Percentiles rank a stretch among this genome's conserved stretches.
Conservation (phyloP, 2,888 invertebrate species). For the Orthonychiurus folsomi region DNA sequence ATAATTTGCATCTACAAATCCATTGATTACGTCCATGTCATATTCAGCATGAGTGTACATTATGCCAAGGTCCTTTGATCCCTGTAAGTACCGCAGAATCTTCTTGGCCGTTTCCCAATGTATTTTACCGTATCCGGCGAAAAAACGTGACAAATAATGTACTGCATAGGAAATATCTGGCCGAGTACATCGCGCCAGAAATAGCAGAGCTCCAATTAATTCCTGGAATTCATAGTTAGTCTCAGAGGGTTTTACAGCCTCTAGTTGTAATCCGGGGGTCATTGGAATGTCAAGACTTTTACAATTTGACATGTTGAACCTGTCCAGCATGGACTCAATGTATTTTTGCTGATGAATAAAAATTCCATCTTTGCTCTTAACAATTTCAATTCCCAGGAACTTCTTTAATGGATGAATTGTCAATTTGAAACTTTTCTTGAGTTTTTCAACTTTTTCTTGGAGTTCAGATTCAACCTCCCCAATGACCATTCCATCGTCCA, state of each 20-base stretch:
- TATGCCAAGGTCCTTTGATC: slow-evolving; percentile 22
- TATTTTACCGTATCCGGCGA: slow-evolving; percentile 17
- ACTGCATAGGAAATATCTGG: slow-evolving; percentile 29
- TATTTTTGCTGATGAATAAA: background rate
- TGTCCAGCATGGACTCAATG: background rate
- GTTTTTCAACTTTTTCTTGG: background rate
- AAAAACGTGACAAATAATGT: slow-evolving; percentile 29
- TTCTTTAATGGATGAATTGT: background rate
- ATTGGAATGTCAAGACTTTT: slow-evolving; percentile 4
- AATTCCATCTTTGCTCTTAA: background rate
- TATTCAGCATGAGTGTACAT: slow-evolving; percentile 19
- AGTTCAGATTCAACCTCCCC: background rate
- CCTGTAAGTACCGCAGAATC: slow-evolving; percentile 22
- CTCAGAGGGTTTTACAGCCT: slow-evolving; percentile 7
- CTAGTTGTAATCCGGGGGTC: slow-evolving; percentile 6
- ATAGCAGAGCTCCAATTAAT: slow-evolving; percentile 28
- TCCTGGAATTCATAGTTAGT: slow-evolving; percentile 15
- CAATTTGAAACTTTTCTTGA: background rate
- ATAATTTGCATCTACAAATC: slow-evolving; percentile 32
- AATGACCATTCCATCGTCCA: slow-evolving; percentile 8
- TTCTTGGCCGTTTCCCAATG: slow-evolving; percentile 26
- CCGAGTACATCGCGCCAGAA: slow-evolving; percentile 24
- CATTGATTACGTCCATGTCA: slow-evolving; percentile 11
- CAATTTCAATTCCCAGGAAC: slow-evolving; percentile 7
- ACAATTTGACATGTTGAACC: slow-evolving; percentile 6